Evolutionary conservation across 2,888 invertebrate genomes (phyloP).

Genomic region (Pheosia gnoma): DNA sequence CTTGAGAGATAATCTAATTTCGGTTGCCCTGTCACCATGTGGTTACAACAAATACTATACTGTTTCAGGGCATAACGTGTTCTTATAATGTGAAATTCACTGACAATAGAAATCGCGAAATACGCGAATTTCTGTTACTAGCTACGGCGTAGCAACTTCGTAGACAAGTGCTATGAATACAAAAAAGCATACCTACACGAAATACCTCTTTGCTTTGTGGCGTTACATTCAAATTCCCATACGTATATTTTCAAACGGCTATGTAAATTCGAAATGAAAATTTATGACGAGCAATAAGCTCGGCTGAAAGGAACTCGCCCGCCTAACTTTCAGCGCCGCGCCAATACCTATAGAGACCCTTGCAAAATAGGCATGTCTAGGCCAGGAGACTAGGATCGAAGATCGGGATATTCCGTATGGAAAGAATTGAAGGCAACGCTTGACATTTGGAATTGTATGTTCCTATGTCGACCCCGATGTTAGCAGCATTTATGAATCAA

Average conservation of each 20-base stretch:
- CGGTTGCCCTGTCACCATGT: too few species aligned
- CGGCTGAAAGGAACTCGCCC: conserved; percentile 36
- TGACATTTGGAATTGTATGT: too few species aligned
- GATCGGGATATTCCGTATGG: not conserved
- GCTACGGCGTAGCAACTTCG: conserved; percentile 44
- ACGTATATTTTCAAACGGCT: conserved; percentile 28
- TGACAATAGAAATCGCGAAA: too few species aligned
- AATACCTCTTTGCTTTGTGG: not conserved
- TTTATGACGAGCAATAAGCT: conserved; percentile 52
- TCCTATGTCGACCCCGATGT: too few species aligned
- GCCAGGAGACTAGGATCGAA: not conserved
- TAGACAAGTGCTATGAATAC: conserved; percentile 37
- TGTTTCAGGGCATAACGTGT: too few species aligned
- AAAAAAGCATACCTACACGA: conserved; percentile 15
- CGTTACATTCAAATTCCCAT: conserved; percentile 21
- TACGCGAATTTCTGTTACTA: not conserved
- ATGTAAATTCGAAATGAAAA: conserved; percentile 50
- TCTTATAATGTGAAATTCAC: too few species aligned
- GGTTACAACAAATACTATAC: too few species aligned
- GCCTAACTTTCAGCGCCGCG: conserved; percentile 32
- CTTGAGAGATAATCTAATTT: too few species aligned
- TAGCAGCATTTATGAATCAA: too few species aligned
- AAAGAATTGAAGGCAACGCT: not conserved
- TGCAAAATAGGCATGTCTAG: conserved; percentile 5
- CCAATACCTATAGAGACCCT: conserved; percentile 29